Evolutionary conservation across 2,888 invertebrate genomes (phyloP).

Genomic region (Drosophila affinis): DNA sequence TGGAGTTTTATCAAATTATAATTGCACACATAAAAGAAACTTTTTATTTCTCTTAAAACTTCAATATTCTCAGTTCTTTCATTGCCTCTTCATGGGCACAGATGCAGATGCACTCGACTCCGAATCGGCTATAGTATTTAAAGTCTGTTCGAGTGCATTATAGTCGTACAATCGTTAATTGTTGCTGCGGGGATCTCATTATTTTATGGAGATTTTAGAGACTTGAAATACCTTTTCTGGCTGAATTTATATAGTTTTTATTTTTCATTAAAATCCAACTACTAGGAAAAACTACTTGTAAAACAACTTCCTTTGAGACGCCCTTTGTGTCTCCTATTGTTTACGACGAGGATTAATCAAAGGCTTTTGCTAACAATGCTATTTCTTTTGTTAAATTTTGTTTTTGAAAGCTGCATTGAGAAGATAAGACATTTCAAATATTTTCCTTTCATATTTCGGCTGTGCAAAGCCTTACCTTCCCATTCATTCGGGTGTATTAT

Average conservation of each 20-base stretch:
- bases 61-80: conserved; percentile 28
- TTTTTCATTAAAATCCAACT: too few species aligned
- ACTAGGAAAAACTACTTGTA: too few species aligned
- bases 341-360: too few species aligned
- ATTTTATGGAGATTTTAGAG: neutral
- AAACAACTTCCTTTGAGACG: too few species aligned
- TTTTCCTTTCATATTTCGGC: too few species aligned
- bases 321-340: too few species aligned
- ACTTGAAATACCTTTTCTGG: too few species aligned
- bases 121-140: neutral
- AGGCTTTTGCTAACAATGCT: too few species aligned
- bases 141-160: neutral
- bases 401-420: too few species aligned
- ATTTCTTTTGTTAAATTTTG: too few species aligned
- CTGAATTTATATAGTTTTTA: neutral
- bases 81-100: conserved; percentile 3
- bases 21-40: conserved; percentile 37
- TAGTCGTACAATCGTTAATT: neutral
- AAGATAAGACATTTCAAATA: too few species aligned
- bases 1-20: conserved; percentile 44
- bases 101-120: neutral
- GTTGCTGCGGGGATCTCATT: neutral
- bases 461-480: neutral
- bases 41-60: conserved; percentile 38
- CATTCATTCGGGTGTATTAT: conserved; percentile 1